phyloP scores from a whole-genome alignment of 2,113 vertebrate genomes.

The Geococcyx californianus region DNA sequence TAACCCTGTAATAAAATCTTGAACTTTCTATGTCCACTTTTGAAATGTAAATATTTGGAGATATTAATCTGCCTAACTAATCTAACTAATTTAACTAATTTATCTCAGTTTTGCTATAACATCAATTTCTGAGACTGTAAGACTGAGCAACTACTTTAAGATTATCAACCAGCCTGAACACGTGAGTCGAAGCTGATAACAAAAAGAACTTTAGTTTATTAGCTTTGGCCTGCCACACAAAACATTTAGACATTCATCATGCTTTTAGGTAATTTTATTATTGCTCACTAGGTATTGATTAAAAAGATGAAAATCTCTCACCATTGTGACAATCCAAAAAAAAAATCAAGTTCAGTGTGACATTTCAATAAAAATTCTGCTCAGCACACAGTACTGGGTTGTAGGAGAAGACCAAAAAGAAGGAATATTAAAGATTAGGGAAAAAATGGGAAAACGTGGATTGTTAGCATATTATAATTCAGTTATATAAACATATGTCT shows the following conservation, averaged over 20 bases:
- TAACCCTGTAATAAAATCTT: not conserved
- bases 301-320: not conserved
- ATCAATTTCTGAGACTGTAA: not conserved
- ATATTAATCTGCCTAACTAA: not conserved
- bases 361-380: not conserved
- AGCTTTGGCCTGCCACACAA: not conserved
- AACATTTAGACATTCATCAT: not conserved
- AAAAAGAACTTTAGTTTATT: not conserved
- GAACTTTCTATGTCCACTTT: not conserved
- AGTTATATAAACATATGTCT: not conserved
- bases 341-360: not conserved
- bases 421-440: not conserved
- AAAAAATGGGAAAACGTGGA: not conserved
- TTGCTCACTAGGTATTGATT: not conserved
- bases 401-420: not conserved
- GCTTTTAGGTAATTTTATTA: constrained; percentile 20
- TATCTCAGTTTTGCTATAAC: not conserved
- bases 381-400: not conserved
- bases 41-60: not conserved
- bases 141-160: not conserved
- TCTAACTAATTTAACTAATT: not conserved
- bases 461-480: not conserved
- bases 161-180: not conserved
- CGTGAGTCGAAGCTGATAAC: not conserved
- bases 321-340: not conserved